Evolutionary conservation across 2,113 vertebrate genomes (phyloP).

Genomic region (Pholis gunnellus): DNA sequence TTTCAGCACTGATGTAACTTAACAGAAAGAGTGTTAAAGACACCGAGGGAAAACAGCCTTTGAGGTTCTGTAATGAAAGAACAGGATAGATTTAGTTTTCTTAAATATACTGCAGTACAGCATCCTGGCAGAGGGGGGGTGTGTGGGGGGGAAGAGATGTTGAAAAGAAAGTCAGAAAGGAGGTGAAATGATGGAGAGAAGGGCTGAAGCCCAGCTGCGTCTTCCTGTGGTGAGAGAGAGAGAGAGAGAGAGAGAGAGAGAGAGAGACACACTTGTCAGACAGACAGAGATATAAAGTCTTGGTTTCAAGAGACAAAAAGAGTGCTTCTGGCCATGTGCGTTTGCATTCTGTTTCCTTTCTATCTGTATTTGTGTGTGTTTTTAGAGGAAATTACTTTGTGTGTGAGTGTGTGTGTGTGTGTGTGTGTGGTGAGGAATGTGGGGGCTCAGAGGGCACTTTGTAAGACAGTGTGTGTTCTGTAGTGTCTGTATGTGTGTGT

Average conservation of each 20-base stretch:
- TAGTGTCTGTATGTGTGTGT: conserved; percentile 24
- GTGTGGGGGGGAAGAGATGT: conserved; percentile 32
- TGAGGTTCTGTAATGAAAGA: conserved; percentile 54
- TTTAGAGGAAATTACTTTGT: conserved; percentile 45
- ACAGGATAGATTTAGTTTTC: conserved; percentile 24
- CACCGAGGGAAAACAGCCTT: conserved; percentile 43
- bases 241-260: conserved; percentile 36
- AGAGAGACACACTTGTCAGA: conserved; percentile 59
- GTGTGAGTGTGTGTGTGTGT: conserved; percentile 40
- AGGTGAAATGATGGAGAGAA: conserved; percentile 25
- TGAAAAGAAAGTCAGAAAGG: conserved; percentile 23
- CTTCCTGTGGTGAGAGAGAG: conserved; percentile 51
- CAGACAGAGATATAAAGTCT: conserved; percentile 60
- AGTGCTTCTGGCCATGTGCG: conserved; percentile 56
- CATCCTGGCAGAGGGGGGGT: conserved; percentile 2
- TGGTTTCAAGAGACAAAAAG: conserved; percentile 65
- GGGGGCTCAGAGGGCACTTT: conserved; percentile 37
- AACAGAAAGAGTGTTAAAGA: conserved; percentile 50
- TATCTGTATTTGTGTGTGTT: conserved; percentile 61
- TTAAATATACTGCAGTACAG: conserved; percentile 45
- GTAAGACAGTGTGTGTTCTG: conserved; percentile 30
- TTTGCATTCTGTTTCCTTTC: conserved; percentile 62
- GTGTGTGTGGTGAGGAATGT: conserved; percentile 32
- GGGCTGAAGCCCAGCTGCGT: conserved; percentile 55
- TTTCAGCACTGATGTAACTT: conserved; percentile 55